Conservation (phyloP, 2,113 vertebrate genomes). For the Chunga burmeisteri region DNA sequence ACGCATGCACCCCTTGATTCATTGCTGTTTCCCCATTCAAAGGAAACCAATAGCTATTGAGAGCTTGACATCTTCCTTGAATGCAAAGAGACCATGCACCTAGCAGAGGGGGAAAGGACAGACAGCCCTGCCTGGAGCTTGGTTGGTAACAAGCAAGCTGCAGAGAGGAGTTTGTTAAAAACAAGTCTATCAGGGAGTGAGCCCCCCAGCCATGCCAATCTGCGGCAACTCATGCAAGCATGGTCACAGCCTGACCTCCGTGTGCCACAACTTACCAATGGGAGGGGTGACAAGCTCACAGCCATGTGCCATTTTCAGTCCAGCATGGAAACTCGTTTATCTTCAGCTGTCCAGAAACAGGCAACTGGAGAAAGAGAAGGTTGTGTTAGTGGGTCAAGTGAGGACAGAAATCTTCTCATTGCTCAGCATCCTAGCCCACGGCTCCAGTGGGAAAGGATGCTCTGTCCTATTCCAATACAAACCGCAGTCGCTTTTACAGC, state of each 20-base stretch:
- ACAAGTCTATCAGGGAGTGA: neutral
- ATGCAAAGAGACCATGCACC: neutral
- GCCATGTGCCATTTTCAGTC: neutral
- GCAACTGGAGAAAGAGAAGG: neutral
- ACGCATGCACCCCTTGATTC: no score
- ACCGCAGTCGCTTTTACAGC: neutral
- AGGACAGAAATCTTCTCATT: neutral
- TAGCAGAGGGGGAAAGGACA: neutral
- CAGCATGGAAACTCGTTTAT: rapidly evolving
- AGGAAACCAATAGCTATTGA: neutral
- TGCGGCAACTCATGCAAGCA: neutral
- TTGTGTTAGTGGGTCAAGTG: neutral
- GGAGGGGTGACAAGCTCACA: neutral
- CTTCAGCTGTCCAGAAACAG: neutral
- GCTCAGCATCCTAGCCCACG: neutral
- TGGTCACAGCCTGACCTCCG: neutral
- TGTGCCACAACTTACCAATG: neutral
- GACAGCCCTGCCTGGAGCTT: neutral
- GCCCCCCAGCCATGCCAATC: neutral
- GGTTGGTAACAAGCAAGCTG: neutral
- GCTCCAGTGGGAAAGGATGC: neutral
- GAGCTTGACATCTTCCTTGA: neutral
- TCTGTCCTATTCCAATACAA: neutral
- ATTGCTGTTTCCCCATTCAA: neutral
- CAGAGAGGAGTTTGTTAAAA: neutral